phyloP scores from a whole-genome alignment of 2,888 invertebrate species.

The Plebejus anna region DNA sequence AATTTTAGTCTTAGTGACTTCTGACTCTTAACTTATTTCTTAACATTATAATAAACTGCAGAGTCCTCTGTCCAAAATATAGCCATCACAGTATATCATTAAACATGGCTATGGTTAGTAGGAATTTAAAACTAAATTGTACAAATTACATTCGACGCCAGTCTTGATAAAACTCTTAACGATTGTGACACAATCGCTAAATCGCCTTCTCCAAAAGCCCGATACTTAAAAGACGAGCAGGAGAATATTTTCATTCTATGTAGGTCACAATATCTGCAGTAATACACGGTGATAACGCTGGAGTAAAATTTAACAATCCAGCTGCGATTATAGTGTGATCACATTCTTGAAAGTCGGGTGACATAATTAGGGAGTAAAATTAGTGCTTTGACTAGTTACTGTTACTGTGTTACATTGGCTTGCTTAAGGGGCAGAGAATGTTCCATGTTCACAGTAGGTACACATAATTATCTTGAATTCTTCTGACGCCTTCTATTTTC shows the following conservation, averaged over 20 bases:
- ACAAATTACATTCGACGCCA: background rate
- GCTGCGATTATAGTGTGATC: background rate
- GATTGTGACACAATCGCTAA: background rate
- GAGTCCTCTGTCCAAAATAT: too few species aligned
- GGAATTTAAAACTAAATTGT: background rate
- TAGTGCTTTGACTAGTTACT: background rate
- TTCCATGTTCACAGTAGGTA: too few species aligned
- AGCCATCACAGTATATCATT: too few species aligned
- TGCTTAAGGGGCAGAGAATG: too few species aligned
- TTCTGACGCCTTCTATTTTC: too few species aligned
- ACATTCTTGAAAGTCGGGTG: background rate
- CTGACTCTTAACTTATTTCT: too few species aligned
- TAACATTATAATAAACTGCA: too few species aligned
- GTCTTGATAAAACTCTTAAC: conserved; percentile 7
- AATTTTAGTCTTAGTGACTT: too few species aligned
- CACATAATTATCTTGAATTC: too few species aligned
- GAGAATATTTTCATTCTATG: conserved; percentile 23
- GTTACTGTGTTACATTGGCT: background rate
- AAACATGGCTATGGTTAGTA: background rate
- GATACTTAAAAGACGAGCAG: conserved; percentile 13
- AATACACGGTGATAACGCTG: conserved; percentile 16
- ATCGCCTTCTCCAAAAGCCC: background rate
- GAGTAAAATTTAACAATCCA: conserved; percentile 22
- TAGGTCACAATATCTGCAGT: conserved; percentile 26
- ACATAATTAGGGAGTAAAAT: background rate